Conservation (phyloP, 2,113 vertebrate species). For the Heptranchias perlo region DNA sequence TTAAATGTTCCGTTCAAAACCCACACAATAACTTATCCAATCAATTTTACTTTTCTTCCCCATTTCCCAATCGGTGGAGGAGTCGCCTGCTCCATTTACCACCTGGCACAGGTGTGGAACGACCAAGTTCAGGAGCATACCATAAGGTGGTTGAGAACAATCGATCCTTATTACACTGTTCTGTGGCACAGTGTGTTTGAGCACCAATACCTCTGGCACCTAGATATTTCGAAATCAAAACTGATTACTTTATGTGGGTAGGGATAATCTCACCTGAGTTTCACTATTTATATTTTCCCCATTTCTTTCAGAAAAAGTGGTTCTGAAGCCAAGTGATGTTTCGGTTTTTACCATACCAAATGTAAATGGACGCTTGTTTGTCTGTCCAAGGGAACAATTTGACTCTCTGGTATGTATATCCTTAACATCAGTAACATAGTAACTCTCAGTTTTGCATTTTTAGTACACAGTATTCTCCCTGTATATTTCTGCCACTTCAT, state of each 20-base stretch:
- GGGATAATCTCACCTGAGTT: background rate
- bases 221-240: background rate
- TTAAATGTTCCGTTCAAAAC: background rate
- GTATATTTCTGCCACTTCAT: background rate
- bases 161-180: background rate
- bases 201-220: background rate
- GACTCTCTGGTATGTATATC: constrained; percentile 81
- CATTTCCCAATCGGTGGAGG: background rate
- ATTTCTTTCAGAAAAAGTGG: constrained; percentile 77
- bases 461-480: background rate
- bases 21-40: too few relatives aligned
- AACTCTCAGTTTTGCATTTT: too few relatives aligned
- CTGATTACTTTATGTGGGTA: background rate
- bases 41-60: background rate
- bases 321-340: constrained; percentile 85
- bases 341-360: constrained; percentile 92
- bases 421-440: constrained; percentile 34
- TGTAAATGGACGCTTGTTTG: constrained; percentile 87
- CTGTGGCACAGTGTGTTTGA: background rate
- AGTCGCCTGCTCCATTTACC: background rate
- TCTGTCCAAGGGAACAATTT: constrained; percentile 81
- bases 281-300: background rate
- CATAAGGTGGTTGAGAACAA: background rate
- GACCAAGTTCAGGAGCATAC: background rate
- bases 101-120: background rate